phyloP scores from a whole-genome alignment of 2,113 vertebrate species.

The Mormyrus lacerda region DNA sequence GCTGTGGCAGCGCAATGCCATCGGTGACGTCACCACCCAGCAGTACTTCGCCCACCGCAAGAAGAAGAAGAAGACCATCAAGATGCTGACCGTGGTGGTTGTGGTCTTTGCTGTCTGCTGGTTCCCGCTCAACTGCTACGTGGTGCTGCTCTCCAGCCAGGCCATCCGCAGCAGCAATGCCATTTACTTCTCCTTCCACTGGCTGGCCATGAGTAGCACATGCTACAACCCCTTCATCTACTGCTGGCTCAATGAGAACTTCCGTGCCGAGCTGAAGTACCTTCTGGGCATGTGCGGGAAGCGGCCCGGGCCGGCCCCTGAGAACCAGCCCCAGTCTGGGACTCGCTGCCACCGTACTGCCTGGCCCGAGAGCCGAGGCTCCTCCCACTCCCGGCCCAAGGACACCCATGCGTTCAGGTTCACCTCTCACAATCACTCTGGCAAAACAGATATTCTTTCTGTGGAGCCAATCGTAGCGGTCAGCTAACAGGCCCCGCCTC shows the following conservation, averaged over 20 bases:
- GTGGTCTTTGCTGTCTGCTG: slow-evolving; percentile 84
- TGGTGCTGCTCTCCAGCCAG: slow-evolving; percentile 83
- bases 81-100: slow-evolving; percentile 88
- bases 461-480: slow-evolving; percentile 70
- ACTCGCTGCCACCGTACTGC: slow-evolving; percentile 44
- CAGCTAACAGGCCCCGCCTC: slow-evolving; percentile 42
- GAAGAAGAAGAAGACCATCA: slow-evolving; percentile 79
- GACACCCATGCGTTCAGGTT: slow-evolving; percentile 52
- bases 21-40: slow-evolving; percentile 78
- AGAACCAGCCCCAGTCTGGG: slow-evolving; percentile 28
- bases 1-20: slow-evolving; percentile 77
- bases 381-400: slow-evolving; percentile 41
- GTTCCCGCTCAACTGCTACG: slow-evolving; percentile 92
- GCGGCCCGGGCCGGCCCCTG: slow-evolving; percentile 17
- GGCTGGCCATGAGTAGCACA: slow-evolving; percentile 91
- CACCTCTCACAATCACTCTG: slow-evolving; percentile 55
- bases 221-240: slow-evolving; percentile 97
- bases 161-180: slow-evolving; percentile 75
- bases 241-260: slow-evolving; percentile 88
- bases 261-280: slow-evolving; percentile 74
- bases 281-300: slow-evolving; percentile 70
- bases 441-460: slow-evolving; percentile 70
- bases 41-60: slow-evolving; percentile 74
- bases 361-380: slow-evolving; percentile 53
- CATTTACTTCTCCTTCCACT: slow-evolving; percentile 87